Base-by-base conservation (phyloP, 2,113 vertebrate genomes). In the Ceratotherium simum region DNA sequence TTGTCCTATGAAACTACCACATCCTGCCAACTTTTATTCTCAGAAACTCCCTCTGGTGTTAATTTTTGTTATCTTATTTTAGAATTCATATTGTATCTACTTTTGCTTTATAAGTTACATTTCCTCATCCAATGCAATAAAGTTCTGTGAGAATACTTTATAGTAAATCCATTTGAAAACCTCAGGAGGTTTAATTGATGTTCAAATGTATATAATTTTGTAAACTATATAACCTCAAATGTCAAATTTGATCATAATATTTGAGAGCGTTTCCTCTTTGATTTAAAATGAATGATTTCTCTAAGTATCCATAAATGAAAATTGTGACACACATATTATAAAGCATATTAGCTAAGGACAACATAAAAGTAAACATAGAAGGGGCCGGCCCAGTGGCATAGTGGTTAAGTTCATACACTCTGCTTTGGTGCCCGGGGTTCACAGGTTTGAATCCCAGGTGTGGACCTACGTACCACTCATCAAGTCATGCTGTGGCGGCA, bases 261-360 rank as follows among this genome's bases (percentile, higher is more conserved):
- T 87, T 76, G n/a, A 75, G 69, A 94, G 13, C 60, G 36, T 80
- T 91, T 92, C 51, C 17, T 69, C 5, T 95, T 82, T 87, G 39
- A 76, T 80, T 91, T 80, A 84, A 67, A 84, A 67, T 78, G 48
- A 70, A 67, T 95, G 20, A 48, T 82, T 94, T 95, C 73, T 64
- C 73, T 64, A 90, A 88, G 42, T 86, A 72, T 14, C 21, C 42
- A 23, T n/a, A 81, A 84, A 84, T 36, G 27, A 95, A 94, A 90
- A 31, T 27, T 51, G 5, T 78, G 21, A 6, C 18, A 33, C 13
- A 62, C 12, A 51, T 46, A 81, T 65, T 82, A 33, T 76, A 48
- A 88, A 80, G 0, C 29, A 33, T 88, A 42, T 69, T 36, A 54
- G 27, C 13, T 73, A 31, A 72, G 78, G 27, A 27, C 31, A 94